Evolutionary conservation across 1,140 invertebrate genomes (phyloP).

Genomic region (Trichonephila clavata): DNA sequence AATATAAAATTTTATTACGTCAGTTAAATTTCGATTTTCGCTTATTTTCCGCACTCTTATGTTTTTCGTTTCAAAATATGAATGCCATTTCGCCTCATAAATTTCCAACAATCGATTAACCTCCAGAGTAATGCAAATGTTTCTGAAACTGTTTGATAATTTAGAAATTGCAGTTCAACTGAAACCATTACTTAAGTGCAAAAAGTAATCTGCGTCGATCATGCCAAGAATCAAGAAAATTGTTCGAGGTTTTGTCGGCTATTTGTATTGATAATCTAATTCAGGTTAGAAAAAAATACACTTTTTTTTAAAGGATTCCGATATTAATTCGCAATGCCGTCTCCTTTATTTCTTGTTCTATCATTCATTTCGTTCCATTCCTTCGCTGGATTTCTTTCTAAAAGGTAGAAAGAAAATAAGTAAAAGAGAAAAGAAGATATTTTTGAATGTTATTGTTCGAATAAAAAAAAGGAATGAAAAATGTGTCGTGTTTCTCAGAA

Average conservation of each 20-base stretch:
- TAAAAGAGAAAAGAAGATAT: neutral
- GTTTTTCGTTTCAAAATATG: no score
- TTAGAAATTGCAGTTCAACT: no score
- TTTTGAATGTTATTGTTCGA: neutral
- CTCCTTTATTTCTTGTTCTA: constrained; percentile 3
- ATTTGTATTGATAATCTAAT: neutral
- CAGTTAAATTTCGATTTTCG: no score
- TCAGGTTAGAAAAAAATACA: neutral
- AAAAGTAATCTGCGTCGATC: neutral
- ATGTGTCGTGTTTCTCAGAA: neutral
- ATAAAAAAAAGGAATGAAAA: neutral
- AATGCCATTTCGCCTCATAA: no score
- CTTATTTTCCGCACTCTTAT: no score
- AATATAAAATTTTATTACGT: no score
- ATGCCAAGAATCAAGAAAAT: neutral
- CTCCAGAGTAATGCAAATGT: no score
- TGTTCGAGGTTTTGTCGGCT: neutral
- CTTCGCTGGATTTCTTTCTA: neutral
- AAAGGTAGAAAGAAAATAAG: neutral
- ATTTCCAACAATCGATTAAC: no score
- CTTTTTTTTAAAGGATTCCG: neutral
- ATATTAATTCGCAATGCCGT: neutral
- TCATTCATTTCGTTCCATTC: neutral
- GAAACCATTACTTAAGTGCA: neutral
- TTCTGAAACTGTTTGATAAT: no score